Evolutionary conservation across 2,113 vertebrate species (phyloP).

Genomic region (Empidonax alnorum): DNA sequence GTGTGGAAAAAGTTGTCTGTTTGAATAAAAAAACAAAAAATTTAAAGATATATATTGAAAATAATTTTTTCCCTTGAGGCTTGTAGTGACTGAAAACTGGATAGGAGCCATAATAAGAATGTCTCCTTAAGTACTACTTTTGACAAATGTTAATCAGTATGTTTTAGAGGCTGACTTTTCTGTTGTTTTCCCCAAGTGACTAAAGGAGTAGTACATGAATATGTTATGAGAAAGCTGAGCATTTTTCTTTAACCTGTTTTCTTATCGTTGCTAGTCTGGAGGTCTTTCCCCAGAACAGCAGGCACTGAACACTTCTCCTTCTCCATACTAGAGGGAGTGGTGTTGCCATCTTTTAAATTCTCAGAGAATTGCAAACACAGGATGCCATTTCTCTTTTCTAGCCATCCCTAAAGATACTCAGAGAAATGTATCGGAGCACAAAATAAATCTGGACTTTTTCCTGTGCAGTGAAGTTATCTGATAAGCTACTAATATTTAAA

Average conservation of each 20-base stretch:
- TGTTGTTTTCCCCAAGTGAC: neutral
- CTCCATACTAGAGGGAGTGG: conserved; percentile 8
- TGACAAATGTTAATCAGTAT: neutral
- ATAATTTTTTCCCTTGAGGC: neutral
- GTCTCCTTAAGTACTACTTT: neutral
- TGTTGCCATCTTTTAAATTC: neutral
- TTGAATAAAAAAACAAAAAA: neutral
- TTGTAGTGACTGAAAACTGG: neutral
- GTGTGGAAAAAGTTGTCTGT: neutral
- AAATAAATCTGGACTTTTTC: neutral
- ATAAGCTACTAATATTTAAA: neutral
- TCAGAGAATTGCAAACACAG: neutral
- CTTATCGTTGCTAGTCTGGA: neutral
- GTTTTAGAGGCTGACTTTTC: neutral
- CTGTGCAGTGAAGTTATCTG: neutral
- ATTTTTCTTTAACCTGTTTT: conserved; percentile 43
- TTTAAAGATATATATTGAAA: neutral
- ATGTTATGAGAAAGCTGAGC: neutral
- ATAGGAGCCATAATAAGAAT: neutral
- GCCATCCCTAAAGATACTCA: neutral
- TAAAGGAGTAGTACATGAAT: neutral
- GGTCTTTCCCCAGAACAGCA: conserved; percentile 1
- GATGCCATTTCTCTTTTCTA: neutral
- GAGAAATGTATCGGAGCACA: neutral
- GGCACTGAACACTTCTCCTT: neutral